Evolutionary conservation across 1,140 invertebrate genomes (phyloP), one percentile per base, ranked within the genome.

Genomic region (Euwallacea similis): DNA sequence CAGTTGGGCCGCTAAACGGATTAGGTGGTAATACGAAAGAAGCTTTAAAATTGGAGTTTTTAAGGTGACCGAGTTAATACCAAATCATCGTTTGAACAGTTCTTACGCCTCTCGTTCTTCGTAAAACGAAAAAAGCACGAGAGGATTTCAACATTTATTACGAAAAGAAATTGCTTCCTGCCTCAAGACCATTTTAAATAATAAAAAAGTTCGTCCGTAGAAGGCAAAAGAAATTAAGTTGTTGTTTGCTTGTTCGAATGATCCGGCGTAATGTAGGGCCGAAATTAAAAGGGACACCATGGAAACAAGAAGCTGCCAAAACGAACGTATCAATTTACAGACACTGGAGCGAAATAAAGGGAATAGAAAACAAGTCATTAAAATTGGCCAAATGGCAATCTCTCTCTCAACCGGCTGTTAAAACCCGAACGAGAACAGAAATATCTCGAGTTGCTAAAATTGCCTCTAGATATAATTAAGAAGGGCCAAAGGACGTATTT

Each of bases 361-460:
- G 71, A 67, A 76, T 68, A 56, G 73, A 75, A 73, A 74, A 76
- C 73, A 76, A 71, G 58, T 74, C 75, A 75, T 76, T 76, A 74
- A 76, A 76, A 74, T 50, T 72, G 65, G 67, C 67, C 73, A 73
- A 74, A 74, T 76, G 73, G 73, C 75, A 76, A 76, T 76, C 73
- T 75, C 67, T 59, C 62, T 75, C 65, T 42, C 70, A 69, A 74
- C 66, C 44, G 65, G 60, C 75, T 59, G 67, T 66, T 71, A 56
- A 70, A 73, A 72, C 68, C 73, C 59, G 62, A 70, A 74, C 71
- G 70, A 63, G 63, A 73, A 43, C 33, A 15, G 61, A 33, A 63
- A 63, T 50, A 47, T 63, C 44, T 50, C 11, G 11, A 61, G 75
- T 71, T 70, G 66, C 63, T 60, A 66, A 54, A 74, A 66, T 63